Conservation (phyloP, 2,113 vertebrate species). For the Ahaetulla prasina region DNA sequence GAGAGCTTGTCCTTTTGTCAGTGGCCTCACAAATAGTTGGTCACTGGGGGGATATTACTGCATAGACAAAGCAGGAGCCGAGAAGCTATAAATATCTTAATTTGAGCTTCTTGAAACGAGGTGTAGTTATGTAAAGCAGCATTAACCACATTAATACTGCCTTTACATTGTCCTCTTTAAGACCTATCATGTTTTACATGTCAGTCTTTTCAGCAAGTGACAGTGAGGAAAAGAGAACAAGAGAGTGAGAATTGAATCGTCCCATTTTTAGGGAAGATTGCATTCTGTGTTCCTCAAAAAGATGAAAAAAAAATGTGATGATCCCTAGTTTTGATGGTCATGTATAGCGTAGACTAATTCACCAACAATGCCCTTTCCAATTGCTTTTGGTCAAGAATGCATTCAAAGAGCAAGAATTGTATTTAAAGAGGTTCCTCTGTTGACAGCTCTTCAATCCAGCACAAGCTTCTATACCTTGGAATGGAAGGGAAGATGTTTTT, state of each 20-base stretch:
- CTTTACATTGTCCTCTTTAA: not conserved
- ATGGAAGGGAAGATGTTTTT: not conserved
- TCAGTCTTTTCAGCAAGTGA: not conserved
- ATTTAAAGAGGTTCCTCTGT: not conserved
- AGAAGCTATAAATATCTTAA: slow-evolving; percentile 10
- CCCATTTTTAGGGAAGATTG: not conserved
- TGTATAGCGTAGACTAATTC: not conserved
- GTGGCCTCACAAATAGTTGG: not conserved
- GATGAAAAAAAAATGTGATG: not conserved
- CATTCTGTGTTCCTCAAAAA: not conserved
- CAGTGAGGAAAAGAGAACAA: not conserved
- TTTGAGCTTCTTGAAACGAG: not conserved
- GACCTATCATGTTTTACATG: not conserved
- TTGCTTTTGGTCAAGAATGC: not conserved
- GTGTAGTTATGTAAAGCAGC: not conserved
- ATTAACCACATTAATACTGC: not conserved
- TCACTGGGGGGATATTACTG: not conserved
- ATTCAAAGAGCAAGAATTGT: not conserved
- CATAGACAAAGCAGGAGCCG: not conserved
- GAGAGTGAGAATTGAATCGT: not conserved
- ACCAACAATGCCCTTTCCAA: not conserved
- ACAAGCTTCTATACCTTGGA: not conserved
- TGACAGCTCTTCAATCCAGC: not conserved
- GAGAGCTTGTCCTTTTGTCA: slow-evolving; percentile 28
- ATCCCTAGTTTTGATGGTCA: not conserved